A percentile compares a stretch with the other conserved stretches of the same genome.
These are phyloP conservation scores for Drosophila miranda DNA, from an alignment of 1,140 invertebrate genomes.

Conservation along the genomic window DNA sequence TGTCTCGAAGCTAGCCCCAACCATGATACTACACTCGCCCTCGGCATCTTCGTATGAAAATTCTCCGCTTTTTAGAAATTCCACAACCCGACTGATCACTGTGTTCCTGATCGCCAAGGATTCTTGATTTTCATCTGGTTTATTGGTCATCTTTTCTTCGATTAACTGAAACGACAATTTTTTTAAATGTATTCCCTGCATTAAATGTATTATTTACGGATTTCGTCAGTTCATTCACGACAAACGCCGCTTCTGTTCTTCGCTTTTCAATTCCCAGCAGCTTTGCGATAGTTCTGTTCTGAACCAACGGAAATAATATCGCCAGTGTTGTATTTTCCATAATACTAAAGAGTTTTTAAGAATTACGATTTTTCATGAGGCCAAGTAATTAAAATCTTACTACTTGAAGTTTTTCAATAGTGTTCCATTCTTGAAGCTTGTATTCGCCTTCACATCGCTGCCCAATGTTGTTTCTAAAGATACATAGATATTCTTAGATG, in stretches of 20 bases:
- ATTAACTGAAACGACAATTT: neutral
- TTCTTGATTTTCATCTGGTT: neutral
- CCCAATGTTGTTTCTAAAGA: constrained; percentile 61
- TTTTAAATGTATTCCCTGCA: no score
- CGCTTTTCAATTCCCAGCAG: neutral
- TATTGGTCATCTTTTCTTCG: neutral
- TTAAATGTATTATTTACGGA: neutral
- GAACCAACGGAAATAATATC: neutral
- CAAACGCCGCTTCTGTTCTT: neutral
- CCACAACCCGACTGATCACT: constrained; percentile 42
- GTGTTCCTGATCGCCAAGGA: neutral
- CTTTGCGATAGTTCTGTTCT: neutral
- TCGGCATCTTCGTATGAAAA: constrained; percentile 42
- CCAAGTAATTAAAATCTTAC: neutral
- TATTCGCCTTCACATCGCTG: constrained; percentile 16
- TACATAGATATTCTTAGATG: neutral
- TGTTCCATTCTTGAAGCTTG: constrained; percentile 9
- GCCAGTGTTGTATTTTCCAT: neutral
- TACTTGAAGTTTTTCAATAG: neutral
- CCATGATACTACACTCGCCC: constrained; percentile 47
- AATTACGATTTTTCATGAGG: constrained; percentile 20
- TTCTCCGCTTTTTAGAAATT: constrained; percentile 17
- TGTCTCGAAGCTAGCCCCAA: constrained; percentile 63
- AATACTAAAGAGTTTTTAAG: neutral
- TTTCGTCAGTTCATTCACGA: neutral